Conservation (phyloP, 2,113 vertebrate species). For the Hippocampus guttulatus region DNA sequence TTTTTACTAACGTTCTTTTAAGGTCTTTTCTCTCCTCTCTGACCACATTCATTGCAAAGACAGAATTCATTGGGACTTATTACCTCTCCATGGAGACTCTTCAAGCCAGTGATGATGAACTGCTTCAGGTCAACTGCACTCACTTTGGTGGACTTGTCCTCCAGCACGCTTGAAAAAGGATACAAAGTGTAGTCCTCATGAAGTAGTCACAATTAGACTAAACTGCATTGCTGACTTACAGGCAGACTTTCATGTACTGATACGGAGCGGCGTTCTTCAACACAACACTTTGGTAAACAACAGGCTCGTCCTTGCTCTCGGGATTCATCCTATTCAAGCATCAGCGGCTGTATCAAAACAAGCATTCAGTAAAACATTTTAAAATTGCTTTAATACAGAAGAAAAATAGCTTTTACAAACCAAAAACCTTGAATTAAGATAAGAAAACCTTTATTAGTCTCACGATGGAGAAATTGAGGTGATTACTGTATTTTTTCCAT, state of each 20-base stretch:
- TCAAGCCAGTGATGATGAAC: conserved; percentile 79
- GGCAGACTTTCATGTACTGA: conserved; percentile 81
- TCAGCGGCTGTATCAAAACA: conserved; percentile 1
- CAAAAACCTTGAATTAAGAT: too few relatives aligned
- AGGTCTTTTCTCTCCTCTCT: too few relatives aligned
- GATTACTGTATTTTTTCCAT: background rate
- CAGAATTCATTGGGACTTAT: background rate
- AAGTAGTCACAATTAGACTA: background rate
- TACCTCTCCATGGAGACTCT: conserved; percentile 82
- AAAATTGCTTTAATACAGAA: background rate
- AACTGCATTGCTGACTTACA: conserved; percentile 72
- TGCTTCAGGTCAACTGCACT: conserved; percentile 81
- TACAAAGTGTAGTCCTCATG: background rate
- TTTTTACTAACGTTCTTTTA: too few relatives aligned
- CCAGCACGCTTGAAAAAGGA: conserved; percentile 52
- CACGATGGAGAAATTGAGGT: too few relatives aligned
- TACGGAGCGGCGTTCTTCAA: conserved; percentile 73
- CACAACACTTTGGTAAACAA: conserved; percentile 73
- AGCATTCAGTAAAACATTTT: background rate
- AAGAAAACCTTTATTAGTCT: too few relatives aligned
- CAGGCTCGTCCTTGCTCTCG: conserved; percentile 36
- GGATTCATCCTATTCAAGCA: conserved; percentile 43
- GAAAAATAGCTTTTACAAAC: too few relatives aligned
- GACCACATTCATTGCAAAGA: background rate
- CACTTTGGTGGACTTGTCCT: conserved; percentile 64